Conservation (phyloP, 2,888 invertebrate genomes). For the Fragum sueziense region DNA sequence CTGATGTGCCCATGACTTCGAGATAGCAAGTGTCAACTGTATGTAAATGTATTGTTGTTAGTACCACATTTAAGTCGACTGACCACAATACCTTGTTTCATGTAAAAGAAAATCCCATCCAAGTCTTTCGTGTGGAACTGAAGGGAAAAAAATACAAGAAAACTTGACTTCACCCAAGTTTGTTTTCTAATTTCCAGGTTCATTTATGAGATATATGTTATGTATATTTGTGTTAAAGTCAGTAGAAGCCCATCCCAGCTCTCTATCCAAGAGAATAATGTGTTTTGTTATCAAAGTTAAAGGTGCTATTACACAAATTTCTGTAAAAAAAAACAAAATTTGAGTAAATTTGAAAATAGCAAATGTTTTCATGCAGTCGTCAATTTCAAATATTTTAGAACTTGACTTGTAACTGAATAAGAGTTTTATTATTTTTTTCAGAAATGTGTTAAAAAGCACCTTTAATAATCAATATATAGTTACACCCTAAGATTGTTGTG, state of each 20-base stretch:
- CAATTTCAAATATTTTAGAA: no score
- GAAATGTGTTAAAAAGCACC: no score
- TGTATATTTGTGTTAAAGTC: conserved; percentile 10
- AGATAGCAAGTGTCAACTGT: no score
- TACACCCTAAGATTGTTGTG: conserved; percentile 21
- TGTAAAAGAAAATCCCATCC: conserved; percentile 15
- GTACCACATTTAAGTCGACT: no score
- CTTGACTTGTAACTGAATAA: no score
- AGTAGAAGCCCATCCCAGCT: conserved; percentile 7
- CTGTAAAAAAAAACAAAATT: no score
- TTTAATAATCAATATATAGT: conserved; percentile 12
- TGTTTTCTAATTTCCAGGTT: conserved; percentile 18
- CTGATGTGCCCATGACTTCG: no score
- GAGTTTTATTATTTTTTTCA: no score
- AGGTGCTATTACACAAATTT: no score
- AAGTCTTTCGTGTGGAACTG: conserved; percentile 21
- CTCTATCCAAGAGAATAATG: conserved; percentile 6
- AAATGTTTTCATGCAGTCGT: no score
- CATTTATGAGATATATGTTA: conserved; percentile 8
- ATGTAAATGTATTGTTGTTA: conserved; percentile 9
- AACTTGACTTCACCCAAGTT: conserved; percentile 15
- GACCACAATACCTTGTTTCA: conserved; percentile 11
- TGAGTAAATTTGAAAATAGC: no score
- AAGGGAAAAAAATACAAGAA: neutral
- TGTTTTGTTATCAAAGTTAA: conserved; percentile 19